Percentiles rank a stretch among this genome's conserved stretches.
phyloP scores from a whole-genome alignment of 2,797 vertebrate species.

The Acestrorhynchus altus region DNA sequence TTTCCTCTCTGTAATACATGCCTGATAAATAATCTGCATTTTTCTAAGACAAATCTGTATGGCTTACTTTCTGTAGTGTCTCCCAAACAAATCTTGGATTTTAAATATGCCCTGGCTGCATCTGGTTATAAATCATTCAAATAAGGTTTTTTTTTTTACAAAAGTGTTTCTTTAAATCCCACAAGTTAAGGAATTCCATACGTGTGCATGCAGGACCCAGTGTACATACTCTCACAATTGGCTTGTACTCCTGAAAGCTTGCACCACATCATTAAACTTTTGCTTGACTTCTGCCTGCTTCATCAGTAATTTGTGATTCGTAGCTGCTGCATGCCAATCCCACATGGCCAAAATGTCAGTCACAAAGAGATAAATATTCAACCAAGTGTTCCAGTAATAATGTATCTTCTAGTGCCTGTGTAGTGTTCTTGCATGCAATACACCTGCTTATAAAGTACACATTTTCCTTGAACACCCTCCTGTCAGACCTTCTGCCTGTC shows the following conservation, averaged over 20 bases:
- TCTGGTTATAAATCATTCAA: too few relatives aligned
- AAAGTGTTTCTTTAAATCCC: too few relatives aligned
- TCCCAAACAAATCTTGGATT: too few relatives aligned
- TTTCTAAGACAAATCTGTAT: too few relatives aligned
- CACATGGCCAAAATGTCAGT: background rate
- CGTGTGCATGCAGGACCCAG: background rate
- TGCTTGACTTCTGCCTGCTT: conserved; percentile 42
- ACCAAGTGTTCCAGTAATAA: background rate
- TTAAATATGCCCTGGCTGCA: too few relatives aligned
- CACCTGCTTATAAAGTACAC: background rate
- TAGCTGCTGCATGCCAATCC: conserved; percentile 31
- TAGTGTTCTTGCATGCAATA: background rate
- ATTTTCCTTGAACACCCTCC: background rate
- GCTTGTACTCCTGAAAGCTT: background rate
- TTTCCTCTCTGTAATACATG: too few relatives aligned
- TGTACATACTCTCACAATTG: background rate
- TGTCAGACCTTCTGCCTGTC: background rate
- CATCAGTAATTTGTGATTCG: conserved; percentile 57
- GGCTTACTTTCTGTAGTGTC: too few relatives aligned
- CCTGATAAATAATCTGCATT: too few relatives aligned
- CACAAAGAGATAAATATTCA: background rate
- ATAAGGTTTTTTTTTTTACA: too few relatives aligned
- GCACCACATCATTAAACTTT: conserved; percentile 40
- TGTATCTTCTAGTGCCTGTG: background rate
- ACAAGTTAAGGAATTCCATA: background rate